Evolutionary conservation across 1,140 invertebrate genomes (phyloP).

Genomic region (Telenomus remus): DNA sequence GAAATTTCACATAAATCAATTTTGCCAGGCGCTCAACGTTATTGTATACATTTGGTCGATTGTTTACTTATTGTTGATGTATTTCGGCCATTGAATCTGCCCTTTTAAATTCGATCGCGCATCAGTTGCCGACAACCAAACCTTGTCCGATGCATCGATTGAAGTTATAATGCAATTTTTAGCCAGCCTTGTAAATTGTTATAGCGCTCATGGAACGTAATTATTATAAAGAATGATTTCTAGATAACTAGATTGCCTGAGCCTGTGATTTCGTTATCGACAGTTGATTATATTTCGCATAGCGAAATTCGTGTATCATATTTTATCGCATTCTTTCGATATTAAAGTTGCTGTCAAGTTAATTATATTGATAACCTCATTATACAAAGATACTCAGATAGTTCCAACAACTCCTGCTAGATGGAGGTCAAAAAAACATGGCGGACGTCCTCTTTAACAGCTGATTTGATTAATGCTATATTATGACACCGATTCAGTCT

Average conservation of each 20-base stretch:
- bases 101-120: slow-evolving; percentile 33
- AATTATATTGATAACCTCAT: too few relatives aligned
- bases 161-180: slow-evolving; percentile 46
- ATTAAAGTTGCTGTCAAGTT: too few relatives aligned
- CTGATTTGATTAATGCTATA: too few relatives aligned
- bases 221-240: slow-evolving; percentile 22
- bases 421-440: too few relatives aligned
- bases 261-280: slow-evolving; percentile 14
- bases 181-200: slow-evolving; percentile 25
- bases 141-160: slow-evolving; percentile 34
- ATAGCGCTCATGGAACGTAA: slow-evolving; percentile 13
- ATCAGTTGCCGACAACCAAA: slow-evolving; percentile 1
- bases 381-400: too few relatives aligned
- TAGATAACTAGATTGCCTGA: slow-evolving; percentile 32
- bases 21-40: slow-evolving; percentile 1
- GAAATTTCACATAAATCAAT: slow-evolving; percentile 32
- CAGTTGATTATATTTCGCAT: slow-evolving; percentile 21
- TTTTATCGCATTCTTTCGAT: too few relatives aligned
- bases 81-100: slow-evolving; percentile 32
- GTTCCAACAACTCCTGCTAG: too few relatives aligned
- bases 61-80: slow-evolving; percentile 35
- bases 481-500: too few relatives aligned
- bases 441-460: too few relatives aligned
- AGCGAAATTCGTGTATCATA: too few relatives aligned
- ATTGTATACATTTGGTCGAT: slow-evolving; percentile 6